Evolutionary conservation across 2,797 vertebrate genomes (phyloP), one percentile per base, ranked within the genome.

Genomic region (Cyclopterus lumpus): DNA sequence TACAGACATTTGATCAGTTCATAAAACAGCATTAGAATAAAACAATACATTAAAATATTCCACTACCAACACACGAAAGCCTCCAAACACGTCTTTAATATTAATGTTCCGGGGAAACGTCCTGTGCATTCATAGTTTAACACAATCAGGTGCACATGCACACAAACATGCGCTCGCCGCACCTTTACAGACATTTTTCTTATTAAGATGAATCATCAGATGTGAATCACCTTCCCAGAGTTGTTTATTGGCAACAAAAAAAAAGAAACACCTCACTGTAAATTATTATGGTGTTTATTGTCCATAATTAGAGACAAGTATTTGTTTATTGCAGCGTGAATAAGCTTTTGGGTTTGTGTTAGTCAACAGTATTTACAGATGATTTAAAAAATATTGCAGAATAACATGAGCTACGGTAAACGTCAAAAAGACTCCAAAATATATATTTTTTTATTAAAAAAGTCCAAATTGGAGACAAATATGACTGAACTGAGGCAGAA

Each of bases 191-290:
- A 11, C n/a, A 64, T 51, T 30, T 67, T 60, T 10, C 42, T 18
- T 15, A 0, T 22, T 6, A 72, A 34, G 68, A 57, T 84, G 65
- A 81, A 22, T 82, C 79, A 77, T 61, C 67, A 36, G 20, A 3
- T 26, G 14, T 84, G 60, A 73, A 34, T 84, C 67, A 73, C 24
- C 5, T 12, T n/a, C 16, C 6, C 26, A 22, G 5, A 5, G 11
- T 14, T 42, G n/a, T 77, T 79, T 60, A 59, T 26, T 16, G 11
- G 10, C 5, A 36, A 6, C 32, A 57, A 12, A 55, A 24, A 5
- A 30, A 6, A 28, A 53, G 12, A 55, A 24, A 5, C 22, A 14
- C 38, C 1, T 54, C 20, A 28, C 32, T 59, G 12, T 10, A 4
- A 70, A 64, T 10, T 32, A 59, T 38, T 38, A 0, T 60, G 8